Percentiles rank a stretch among this genome's conserved stretches.
phyloP scores from a whole-genome alignment of 2,888 invertebrate species.

The Clanis bilineata region DNA sequence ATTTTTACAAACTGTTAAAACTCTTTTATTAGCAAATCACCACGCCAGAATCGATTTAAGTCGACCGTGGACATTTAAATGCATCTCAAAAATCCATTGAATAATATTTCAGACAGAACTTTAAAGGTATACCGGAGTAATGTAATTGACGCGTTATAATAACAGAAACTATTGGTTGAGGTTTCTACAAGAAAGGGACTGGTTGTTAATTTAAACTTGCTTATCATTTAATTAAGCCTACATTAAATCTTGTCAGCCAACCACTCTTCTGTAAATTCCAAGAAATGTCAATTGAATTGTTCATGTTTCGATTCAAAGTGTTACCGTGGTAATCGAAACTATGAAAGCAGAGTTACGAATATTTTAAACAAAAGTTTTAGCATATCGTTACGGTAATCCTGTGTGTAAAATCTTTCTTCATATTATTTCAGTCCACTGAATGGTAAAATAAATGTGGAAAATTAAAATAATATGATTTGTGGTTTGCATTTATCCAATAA shows the following conservation, averaged over 20 bases:
- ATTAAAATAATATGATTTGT: neutral
- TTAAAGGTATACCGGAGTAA: neutral
- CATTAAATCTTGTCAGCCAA: neutral
- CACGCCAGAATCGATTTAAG: too few species aligned
- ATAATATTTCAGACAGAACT: neutral
- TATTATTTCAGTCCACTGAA: neutral
- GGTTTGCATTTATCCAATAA: conserved; percentile 4
- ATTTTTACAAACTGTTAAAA: too few species aligned
- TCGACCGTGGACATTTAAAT: too few species aligned
- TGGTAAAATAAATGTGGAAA: neutral
- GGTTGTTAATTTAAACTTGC: neutral
- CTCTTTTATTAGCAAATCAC: too few species aligned
- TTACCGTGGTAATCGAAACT: neutral
- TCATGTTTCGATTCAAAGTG: too few species aligned
- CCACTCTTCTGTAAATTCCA: neutral
- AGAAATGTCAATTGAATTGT: neutral
- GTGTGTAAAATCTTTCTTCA: conserved; percentile 1
- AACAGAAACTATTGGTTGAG: neutral
- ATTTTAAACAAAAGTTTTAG: neutral
- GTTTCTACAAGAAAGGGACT: neutral
- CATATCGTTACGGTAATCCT: neutral
- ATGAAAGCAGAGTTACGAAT: neutral
- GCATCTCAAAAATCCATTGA: neutral
- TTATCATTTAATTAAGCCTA: neutral
- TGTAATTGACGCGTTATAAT: neutral